Evolutionary conservation across 30 jellyfish, hydroid and myxozoan species (phyloP), one percentile per base, ranked within the genome.

Genomic region (Phacellophora camtschatica): DNA sequence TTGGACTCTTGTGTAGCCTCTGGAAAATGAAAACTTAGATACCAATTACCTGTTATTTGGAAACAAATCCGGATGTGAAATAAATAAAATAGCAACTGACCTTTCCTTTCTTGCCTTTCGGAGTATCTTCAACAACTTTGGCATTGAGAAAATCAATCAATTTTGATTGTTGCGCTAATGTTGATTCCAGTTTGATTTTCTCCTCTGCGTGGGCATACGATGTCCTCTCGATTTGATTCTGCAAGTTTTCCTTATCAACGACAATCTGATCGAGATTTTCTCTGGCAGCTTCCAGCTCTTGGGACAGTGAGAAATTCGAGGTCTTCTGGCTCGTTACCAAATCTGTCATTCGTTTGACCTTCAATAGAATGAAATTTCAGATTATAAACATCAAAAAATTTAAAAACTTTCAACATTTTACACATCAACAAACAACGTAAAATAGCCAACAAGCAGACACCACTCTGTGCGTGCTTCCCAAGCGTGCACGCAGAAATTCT

Each of bases 191-290:
- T 59, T 89, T 95, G 69, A 95, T 88, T 74, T 88, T 95, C 89
- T 95, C 97, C 74, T 94, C 99, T 31, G 99, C 99, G 49, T 87
- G 90, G 34, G 96, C 96, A 56, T 88, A 94, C 5, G 99, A 91
- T 4, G 95, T 94, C 57, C 99, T 69, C 56, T 94, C 99, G 19
- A 94, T 72, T 63, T 94, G 99, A 56, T 94, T 86, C 62, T 85
- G 96, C 55, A 95, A 59, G 54, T 77, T 76, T 30, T 95, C 99
- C 41, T 88, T 84, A 30, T 95, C 99, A 50, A 82, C 66, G 42
- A 80, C 54, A 20, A 79, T 34, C 66, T 95, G 98, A 35, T 89
- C 96, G 34, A 75, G 46, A 43, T 66, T 69, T 42, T 95, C 98
- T 82, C 50, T 70, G 18, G 95, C 96, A 18, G 97, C 77, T 82